A percentile compares a stretch with the other conserved stretches of the same genome.
phyloP scores from a whole-genome alignment of 1,140 invertebrate species.

The Zophobas morio region DNA sequence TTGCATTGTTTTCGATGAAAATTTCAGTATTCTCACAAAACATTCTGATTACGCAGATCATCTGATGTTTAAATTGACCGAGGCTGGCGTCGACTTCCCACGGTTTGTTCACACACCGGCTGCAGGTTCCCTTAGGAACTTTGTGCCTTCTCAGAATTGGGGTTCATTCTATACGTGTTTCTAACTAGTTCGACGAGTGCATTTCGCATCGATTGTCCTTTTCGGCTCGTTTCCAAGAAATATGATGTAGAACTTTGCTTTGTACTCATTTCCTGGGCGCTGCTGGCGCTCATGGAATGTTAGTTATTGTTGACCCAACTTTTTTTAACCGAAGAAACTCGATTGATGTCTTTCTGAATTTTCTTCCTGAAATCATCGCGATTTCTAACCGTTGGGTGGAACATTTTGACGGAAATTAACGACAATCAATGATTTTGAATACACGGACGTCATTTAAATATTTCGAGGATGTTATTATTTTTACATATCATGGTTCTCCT shows the following conservation, averaged over 20 bases:
- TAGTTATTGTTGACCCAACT: background rate
- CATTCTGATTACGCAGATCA: slow-evolving; percentile 18
- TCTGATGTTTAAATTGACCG: slow-evolving; percentile 27
- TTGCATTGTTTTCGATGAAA: slow-evolving; percentile 2
- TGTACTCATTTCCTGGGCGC: background rate
- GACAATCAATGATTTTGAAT: no score
- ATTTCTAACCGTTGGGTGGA: no score
- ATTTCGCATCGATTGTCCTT: slow-evolving; percentile 44
- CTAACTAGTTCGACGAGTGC: slow-evolving; percentile 43
- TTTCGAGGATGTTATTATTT: no score
- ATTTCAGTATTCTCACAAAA: slow-evolving; percentile 9
- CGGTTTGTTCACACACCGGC: slow-evolving; percentile 49
- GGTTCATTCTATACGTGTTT: slow-evolving; percentile 45
- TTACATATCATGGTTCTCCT: no score
- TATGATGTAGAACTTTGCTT: slow-evolving; percentile 5
- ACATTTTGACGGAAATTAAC: no score
- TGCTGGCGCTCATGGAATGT: background rate
- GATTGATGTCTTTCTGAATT: no score
- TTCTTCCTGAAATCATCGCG: no score
- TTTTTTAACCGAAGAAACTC: no score
- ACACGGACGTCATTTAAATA: no score
- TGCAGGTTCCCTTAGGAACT: slow-evolving; percentile 59
- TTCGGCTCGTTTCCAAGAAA: background rate
- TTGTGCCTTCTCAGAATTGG: slow-evolving; percentile 45
- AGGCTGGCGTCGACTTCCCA: slow-evolving; percentile 42